phyloP scores from a whole-genome alignment of 2,113 vertebrate genomes.

The Thomomys bottae region DNA sequence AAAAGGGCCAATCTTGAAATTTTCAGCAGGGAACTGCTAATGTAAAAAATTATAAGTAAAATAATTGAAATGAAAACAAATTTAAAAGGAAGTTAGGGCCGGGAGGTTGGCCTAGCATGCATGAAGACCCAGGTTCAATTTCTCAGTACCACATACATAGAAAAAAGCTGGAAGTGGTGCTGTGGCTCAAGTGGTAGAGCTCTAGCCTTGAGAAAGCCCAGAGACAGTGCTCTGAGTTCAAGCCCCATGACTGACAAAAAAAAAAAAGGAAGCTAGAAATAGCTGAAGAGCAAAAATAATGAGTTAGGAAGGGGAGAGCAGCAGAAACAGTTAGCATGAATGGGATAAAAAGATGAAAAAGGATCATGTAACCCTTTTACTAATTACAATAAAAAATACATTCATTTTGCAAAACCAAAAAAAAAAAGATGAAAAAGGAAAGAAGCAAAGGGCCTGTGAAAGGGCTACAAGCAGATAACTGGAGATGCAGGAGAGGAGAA shows the following conservation, averaged over 20 bases:
- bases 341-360: background rate
- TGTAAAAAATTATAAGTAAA: background rate
- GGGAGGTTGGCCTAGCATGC: no score
- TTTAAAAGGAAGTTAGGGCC: no score
- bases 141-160: no score
- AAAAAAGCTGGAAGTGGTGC: no score
- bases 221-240: no score
- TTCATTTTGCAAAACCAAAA: no score
- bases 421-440: background rate
- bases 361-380: no score
- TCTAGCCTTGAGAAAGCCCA: no score
- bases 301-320: background rate
- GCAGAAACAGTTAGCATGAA: background rate
- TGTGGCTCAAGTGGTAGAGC: no score
- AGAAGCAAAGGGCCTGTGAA: background rate
- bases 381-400: no score
- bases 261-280: background rate
- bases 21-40: background rate
- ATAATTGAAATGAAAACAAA: background rate
- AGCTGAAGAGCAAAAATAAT: background rate
- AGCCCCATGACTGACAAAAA: background rate
- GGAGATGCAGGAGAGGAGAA: background rate
- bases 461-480: background rate
- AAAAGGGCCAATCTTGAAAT: background rate
- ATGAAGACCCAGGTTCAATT: no score